These are phyloP conservation scores for Nestor notabilis DNA, from an alignment of 2,113 vertebrate species.

Conservation along the genomic window DNA sequence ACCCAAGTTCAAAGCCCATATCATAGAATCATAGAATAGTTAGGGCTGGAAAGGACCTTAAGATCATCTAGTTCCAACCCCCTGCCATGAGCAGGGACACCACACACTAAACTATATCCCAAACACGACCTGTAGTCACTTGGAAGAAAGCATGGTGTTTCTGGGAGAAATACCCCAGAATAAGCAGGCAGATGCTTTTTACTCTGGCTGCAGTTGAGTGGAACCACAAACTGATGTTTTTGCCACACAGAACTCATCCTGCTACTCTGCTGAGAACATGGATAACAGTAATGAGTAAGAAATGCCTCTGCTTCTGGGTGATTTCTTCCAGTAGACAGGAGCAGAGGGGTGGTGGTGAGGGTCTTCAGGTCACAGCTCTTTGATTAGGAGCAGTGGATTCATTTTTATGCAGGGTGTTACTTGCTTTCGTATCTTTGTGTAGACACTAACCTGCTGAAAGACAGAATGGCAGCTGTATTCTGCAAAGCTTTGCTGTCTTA, in stretches of 20 bases:
- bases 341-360: rapidly evolving
- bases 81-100: no score
- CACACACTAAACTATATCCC: no score
- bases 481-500: background rate
- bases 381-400: background rate
- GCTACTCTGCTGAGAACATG: background rate
- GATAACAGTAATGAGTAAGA: no score
- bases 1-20: background rate
- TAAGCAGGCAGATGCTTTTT: background rate
- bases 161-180: background rate
- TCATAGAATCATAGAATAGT: no score
- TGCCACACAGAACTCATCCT: background rate
- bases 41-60: no score
- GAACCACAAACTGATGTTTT: background rate
- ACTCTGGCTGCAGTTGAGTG: background rate
- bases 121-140: background rate
- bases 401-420: background rate
- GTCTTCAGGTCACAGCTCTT: background rate
- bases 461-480: background rate
- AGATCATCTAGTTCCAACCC: no score
- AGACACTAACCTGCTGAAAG: background rate
- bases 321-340: background rate
- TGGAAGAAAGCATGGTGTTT: background rate
- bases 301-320: background rate
- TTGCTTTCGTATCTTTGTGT: background rate